Conservation (phyloP, 2,113 vertebrate species). For the Butorides virescens region DNA sequence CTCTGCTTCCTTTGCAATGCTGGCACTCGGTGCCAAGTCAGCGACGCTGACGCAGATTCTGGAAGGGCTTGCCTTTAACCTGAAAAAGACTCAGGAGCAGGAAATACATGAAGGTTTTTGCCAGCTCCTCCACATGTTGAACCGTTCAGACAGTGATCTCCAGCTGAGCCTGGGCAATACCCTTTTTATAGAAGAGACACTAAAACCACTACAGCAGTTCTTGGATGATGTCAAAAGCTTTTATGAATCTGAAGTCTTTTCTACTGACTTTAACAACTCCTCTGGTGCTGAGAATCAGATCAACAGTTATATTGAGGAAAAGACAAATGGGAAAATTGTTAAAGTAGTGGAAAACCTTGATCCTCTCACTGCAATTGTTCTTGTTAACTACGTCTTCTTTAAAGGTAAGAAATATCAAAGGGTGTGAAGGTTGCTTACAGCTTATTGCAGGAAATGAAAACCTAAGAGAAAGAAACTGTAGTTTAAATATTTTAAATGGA, state of each 20-base stretch:
- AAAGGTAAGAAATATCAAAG: slow-evolving; percentile 73
- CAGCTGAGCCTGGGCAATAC: slow-evolving; percentile 75
- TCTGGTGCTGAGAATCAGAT: slow-evolving; percentile 70
- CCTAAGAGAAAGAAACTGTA: neutral
- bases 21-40: slow-evolving; percentile 76
- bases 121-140: slow-evolving; percentile 71
- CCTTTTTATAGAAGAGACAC: slow-evolving; percentile 73
- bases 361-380: slow-evolving; percentile 73
- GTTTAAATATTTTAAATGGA: neutral
- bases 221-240: slow-evolving; percentile 66
- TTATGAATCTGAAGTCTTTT: slow-evolving; percentile 73
- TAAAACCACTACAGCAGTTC: slow-evolving; percentile 70
- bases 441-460: neutral
- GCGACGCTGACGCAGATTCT: slow-evolving; percentile 79
- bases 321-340: slow-evolving; percentile 81
- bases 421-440: neutral
- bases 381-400: slow-evolving; percentile 85
- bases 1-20: slow-evolving; percentile 77
- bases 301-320: slow-evolving; percentile 79
- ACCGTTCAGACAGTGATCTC: slow-evolving; percentile 43
- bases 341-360: slow-evolving; percentile 79
- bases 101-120: slow-evolving; percentile 74
- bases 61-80: slow-evolving; percentile 74
- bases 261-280: slow-evolving; percentile 75
- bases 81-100: neutral